Base-by-base conservation (phyloP, 2,113 vertebrate species). In the Chunga burmeisteri region DNA sequence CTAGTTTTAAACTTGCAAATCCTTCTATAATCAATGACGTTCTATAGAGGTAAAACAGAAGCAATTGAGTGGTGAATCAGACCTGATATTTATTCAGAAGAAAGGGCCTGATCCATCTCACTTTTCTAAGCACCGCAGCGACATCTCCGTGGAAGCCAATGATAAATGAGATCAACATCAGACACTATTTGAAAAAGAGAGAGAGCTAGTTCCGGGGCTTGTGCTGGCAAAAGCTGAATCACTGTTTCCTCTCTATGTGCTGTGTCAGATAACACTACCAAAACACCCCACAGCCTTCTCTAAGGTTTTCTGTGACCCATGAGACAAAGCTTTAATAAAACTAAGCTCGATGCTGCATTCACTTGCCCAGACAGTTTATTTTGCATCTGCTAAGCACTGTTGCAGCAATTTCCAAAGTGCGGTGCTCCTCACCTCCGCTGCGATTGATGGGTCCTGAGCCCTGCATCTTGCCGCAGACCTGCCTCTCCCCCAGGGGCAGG, bases 1-100 rank as follows among this genome's bases (percentile, higher is more conserved):
- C 67, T 47, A 84, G 71, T 74, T 89, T 94, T 90, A 91, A 86
- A 90, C 70, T 93, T 85, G 82, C 66, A 91, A 86, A 95, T 87
- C 89, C 93, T 91, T 66, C 81, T 87, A 16, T 77, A 86, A 87
- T 92, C 92, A 65, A 42, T 74, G 81, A 23, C 7, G 19, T 40
- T 93, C 88, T 86, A 79, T 77, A 56, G 79, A 92, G 65, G 44
- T 79, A 89, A 95, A 96, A 90, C 63, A 94, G 91, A 91, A 89
- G 52, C 55, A 84, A 18, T 50, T 55, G 80, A 86, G 75, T 79
- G 73, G 49, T 93, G 89, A 95, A 89, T 87, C 68, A 94, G 71
- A 91, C 55, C 53, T 94, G 87, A 46, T 94, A 86, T 94, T 96
- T 96, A 94, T 84, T 92, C 46, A 92, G 81, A 75, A 90, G n/a